phyloP scores from a whole-genome alignment of 2,113 vertebrate genomes.

The Mandrillus leucophaeus region DNA sequence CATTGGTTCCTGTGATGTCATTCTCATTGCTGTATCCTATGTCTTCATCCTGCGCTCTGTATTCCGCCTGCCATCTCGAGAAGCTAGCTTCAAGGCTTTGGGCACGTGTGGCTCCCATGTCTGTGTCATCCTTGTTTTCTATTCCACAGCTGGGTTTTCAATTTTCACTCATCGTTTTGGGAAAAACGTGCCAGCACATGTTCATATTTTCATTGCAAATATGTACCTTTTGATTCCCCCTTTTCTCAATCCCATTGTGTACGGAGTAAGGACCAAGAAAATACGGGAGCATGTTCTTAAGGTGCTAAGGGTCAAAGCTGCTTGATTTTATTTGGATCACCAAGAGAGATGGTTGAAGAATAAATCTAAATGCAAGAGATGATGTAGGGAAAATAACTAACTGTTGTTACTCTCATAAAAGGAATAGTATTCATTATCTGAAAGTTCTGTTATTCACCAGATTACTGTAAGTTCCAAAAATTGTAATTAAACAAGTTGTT shows the following conservation, averaged over 20 bases:
- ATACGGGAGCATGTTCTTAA: constrained; percentile 14
- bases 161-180: constrained; percentile 70
- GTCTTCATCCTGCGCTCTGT: constrained; percentile 39
- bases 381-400: not conserved
- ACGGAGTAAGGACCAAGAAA: constrained; percentile 66
- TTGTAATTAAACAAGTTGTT: not conserved
- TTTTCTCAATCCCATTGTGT: constrained; percentile 65
- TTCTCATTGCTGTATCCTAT: constrained; percentile 54
- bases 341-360: not conserved
- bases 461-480: not conserved
- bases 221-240: constrained; percentile 71
- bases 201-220: constrained; percentile 66
- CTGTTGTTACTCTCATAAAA: not conserved
- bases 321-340: not conserved
- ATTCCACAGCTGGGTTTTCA: constrained; percentile 55
- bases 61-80: not conserved
- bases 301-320: not conserved
- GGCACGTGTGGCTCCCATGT: constrained; percentile 62
- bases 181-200: constrained; percentile 43
- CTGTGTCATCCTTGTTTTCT: constrained; percentile 71
- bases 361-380: not conserved
- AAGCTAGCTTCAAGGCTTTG: constrained; percentile 53
- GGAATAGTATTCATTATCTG: not conserved
- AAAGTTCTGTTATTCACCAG: not conserved
- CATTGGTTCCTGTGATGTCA: constrained; percentile 30